These are phyloP conservation scores for Polypterus bichir DNA, from an alignment of 2,113 vertebrate species.

Conservation along the genomic window DNA sequence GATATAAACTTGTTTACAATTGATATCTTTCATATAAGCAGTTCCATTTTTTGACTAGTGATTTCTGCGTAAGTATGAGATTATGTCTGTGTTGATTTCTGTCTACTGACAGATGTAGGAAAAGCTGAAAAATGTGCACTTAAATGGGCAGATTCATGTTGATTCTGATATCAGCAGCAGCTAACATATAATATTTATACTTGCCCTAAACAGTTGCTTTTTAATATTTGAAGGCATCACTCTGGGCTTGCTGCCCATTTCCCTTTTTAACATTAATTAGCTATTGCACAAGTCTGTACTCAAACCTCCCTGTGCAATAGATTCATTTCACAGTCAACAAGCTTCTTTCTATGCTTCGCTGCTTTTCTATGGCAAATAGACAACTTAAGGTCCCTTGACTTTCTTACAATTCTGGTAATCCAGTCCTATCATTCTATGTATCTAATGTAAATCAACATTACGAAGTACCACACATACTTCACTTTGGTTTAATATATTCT, in stretches of 20 bases:
- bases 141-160: slow-evolving; percentile 23
- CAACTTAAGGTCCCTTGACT: slow-evolving; percentile 29
- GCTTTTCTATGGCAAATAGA: slow-evolving; percentile 29
- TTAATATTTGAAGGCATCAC: slow-evolving; percentile 40
- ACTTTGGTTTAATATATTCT: too few relatives aligned
- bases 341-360: slow-evolving; percentile 35
- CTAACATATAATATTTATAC: slow-evolving; percentile 34
- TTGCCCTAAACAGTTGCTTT: background rate
- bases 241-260: slow-evolving; percentile 41
- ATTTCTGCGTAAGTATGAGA: too few relatives aligned
- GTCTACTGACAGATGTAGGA: too few relatives aligned
- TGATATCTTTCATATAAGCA: too few relatives aligned
- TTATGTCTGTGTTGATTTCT: too few relatives aligned
- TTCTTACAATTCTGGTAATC: slow-evolving; percentile 22
- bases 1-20: too few relatives aligned
- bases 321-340: slow-evolving; percentile 34
- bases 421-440: background rate
- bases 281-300: slow-evolving; percentile 22
- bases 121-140: background rate
- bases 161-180: slow-evolving; percentile 38
- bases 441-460: too few relatives aligned
- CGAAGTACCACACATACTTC: too few relatives aligned
- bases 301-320: slow-evolving; percentile 35
- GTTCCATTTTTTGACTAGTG: too few relatives aligned
- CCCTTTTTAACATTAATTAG: slow-evolving; percentile 50